Evolutionary conservation across 2,797 vertebrate genomes (phyloP).

Genomic region (Selene dorsalis): DNA sequence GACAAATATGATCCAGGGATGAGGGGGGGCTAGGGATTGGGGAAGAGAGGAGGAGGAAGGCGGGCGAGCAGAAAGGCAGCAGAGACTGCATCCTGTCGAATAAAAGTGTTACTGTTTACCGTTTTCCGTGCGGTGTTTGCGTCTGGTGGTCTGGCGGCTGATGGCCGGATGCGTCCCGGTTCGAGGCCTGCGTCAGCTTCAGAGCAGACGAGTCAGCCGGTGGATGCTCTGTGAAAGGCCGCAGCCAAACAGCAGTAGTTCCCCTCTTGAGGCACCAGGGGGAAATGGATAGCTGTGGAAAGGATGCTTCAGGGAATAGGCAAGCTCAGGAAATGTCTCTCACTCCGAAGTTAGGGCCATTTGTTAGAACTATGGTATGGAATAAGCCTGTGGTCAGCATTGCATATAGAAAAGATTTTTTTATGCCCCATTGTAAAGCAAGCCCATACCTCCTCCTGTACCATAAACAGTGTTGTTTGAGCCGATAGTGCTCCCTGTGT

Average conservation of each 20-base stretch:
- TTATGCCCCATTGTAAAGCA: constrained; percentile 56
- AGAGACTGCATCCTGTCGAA: constrained; percentile 68
- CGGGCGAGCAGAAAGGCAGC: constrained; percentile 18
- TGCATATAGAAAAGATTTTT: constrained; percentile 41
- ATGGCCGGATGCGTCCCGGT: constrained; percentile 66
- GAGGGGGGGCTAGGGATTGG: constrained; percentile 21
- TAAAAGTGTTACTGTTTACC: constrained; percentile 68
- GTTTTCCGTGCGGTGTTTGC: constrained; percentile 31
- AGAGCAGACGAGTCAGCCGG: constrained; percentile 48
- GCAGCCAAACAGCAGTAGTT: constrained; percentile 77
- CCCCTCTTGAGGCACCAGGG: constrained; percentile 84
- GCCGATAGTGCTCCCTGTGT: constrained; percentile 61
- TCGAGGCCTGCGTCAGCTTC: constrained; percentile 56
- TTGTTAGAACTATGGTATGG: constrained; percentile 44
- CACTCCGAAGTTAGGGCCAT: constrained; percentile 53
- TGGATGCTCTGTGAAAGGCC: constrained; percentile 54
- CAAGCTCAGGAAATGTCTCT: constrained; percentile 56
- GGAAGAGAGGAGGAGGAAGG: neutral
- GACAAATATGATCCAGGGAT: constrained; percentile 81
- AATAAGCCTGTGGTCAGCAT: constrained; percentile 48
- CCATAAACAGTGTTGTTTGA: constrained; percentile 64
- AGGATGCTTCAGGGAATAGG: constrained; percentile 78
- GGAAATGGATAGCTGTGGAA: constrained; percentile 87
- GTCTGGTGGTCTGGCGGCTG: constrained; percentile 42
- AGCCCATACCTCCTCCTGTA: constrained; percentile 47